These are phyloP conservation scores for Cryptus armator DNA, from an alignment of 2,888 invertebrate genomes.

Conservation along the genomic window DNA sequence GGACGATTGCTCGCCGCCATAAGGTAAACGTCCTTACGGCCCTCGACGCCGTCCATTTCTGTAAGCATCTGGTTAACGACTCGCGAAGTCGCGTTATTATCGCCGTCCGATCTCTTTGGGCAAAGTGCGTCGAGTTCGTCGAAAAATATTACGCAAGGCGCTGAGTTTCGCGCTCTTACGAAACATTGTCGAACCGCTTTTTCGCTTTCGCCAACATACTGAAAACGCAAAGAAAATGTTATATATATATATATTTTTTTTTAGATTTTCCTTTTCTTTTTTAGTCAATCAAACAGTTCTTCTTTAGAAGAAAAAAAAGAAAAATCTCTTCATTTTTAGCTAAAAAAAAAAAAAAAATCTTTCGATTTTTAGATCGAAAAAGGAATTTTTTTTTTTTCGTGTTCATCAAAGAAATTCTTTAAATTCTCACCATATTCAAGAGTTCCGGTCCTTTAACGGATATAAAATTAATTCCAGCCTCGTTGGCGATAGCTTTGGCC, in stretches of 20 bases:
- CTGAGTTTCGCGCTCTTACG: slow-evolving; percentile 96
- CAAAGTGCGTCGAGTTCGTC: slow-evolving; percentile 99
- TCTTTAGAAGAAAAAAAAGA: too few relatives aligned
- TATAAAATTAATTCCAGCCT: slow-evolving; percentile 99
- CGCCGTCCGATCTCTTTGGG: slow-evolving; percentile 93
- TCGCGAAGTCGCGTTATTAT: slow-evolving; percentile 91
- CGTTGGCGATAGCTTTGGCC: slow-evolving; percentile 99
- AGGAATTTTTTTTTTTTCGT: too few relatives aligned
- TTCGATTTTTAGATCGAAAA: too few relatives aligned
- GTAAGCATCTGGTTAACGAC: slow-evolving; percentile 99
- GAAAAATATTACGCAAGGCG: slow-evolving; percentile 99
- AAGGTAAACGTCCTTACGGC: slow-evolving; percentile 96
- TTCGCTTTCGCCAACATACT: slow-evolving; percentile 99
- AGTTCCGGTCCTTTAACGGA: slow-evolving; percentile 99
- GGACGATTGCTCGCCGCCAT: slow-evolving; percentile 98
- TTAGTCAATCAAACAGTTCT: neutral
- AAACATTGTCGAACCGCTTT: slow-evolving; percentile 98
- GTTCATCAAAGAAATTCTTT: neutral
- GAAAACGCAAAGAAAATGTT: slow-evolving; percentile 73
- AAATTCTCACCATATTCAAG: slow-evolving; percentile 94
- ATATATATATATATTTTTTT: slow-evolving; percentile 38
- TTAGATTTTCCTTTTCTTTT: slow-evolving; percentile 1
- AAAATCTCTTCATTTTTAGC: neutral
- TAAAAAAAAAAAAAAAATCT: too few relatives aligned
- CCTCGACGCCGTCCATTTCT: slow-evolving; percentile 99